phyloP scores from a whole-genome alignment of 2,888 invertebrate genomes.

The Nebria salina region DNA sequence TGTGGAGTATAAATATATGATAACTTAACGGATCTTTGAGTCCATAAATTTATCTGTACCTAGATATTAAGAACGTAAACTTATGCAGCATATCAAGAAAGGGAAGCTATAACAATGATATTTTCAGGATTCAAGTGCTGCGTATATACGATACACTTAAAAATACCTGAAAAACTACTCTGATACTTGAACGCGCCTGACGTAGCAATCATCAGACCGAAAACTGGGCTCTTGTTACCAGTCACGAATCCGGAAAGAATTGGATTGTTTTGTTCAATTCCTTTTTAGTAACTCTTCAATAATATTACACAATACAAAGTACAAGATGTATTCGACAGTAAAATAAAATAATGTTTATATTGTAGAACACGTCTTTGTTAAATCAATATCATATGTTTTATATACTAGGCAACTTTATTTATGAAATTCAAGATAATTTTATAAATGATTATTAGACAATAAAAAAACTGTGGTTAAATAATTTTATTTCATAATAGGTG shows the following conservation, averaged over 20 bases:
- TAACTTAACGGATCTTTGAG: no score
- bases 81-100: not conserved
- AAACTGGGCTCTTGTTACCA: slow-evolving; percentile 36
- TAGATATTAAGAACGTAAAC: not conserved
- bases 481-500: not conserved
- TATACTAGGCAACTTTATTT: no score
- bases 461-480: no score
- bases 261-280: slow-evolving; percentile 33
- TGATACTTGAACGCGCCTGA: slow-evolving; percentile 35
- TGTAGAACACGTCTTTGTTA: not conserved
- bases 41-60: not conserved
- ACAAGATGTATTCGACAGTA: not conserved
- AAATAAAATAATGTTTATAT: not conserved
- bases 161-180: slow-evolving; percentile 42
- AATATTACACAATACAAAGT: slow-evolving; percentile 18
- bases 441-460: no score
- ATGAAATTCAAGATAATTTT: no score
- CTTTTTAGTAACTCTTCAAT: slow-evolving; percentile 7
- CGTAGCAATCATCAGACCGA: slow-evolving; percentile 25
- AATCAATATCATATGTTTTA: not conserved
- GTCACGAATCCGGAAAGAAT: slow-evolving; percentile 38
- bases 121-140: slow-evolving; percentile 35
- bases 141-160: slow-evolving; percentile 29
- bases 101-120: slow-evolving; percentile 21
- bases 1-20: no score